Base-by-base conservation (phyloP, 2,888 invertebrate genomes). In the Phrixothrix hirtus region DNA sequence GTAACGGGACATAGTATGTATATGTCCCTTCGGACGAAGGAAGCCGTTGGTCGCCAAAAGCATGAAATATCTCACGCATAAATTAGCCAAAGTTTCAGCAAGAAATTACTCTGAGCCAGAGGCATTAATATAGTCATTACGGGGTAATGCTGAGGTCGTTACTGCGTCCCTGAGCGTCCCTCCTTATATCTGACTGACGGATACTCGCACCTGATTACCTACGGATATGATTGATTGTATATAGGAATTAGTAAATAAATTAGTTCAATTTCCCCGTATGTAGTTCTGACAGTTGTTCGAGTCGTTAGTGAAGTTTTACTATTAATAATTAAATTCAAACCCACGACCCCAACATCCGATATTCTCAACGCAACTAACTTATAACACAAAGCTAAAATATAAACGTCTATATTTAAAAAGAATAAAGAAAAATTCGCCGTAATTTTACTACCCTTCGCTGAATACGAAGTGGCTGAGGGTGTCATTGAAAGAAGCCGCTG, bases 11-110 rank as follows among this genome's bases (percentile, higher is more conserved):
- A 37, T 49, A 54, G 48, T 54, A 48, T 55, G 55, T 55, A 43
- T 43, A 43, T 52, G 54, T 54, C 59, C 58, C 60, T 50, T 60
- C 56, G 62, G 62, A 59, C 60, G 50, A 43, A 57, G 60, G 58
- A 61, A 64, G 63, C 67, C 67, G 66, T 54, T 67, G 67, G 67
- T 65, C 65, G 61, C 61, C 62, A 61, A 68, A 65, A 66, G 66
- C 71, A 68, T 70, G 70, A 71, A 72, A 72, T 72, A 73, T 73
- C 70, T 67, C 64, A 70, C 72, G 74, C 74, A 74, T 74, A 74
- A 73, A 74, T 74, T 74, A 72, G 62, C 59, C 65, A 64, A 73
- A 73, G 71, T 74, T 74, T 70, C 66, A 64, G 69, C 73, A 74
- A 74, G 74, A 74, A 74, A 73, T 73, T 72, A 73, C 67, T 62